Base-by-base conservation (phyloP, 1,140 invertebrate genomes). In the Eulimnadia texana region DNA sequence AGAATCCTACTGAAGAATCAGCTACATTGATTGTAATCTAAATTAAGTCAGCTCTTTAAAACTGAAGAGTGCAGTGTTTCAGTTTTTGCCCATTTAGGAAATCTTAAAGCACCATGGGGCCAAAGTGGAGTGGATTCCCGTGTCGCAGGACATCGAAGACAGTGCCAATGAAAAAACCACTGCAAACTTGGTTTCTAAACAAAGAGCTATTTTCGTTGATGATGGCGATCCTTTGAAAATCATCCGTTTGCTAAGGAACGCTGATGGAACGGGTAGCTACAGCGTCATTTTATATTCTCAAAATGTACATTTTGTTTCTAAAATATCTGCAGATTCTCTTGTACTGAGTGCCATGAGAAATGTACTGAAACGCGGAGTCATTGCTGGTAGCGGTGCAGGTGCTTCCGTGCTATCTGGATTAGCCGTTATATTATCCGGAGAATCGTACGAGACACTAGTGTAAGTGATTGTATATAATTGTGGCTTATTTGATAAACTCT, bases 391-490 rank as follows among this genome's bases (percentile, higher is more conserved):
- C 27, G 62, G 62, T 16, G 62, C 57, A 11, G 62, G 62, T 60
- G 49, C 62, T 13, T 47, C 49, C 33, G 57, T 59, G 16, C 47
- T 63, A 6, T 58, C 56, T 22, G 47, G 50, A 16, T 29, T 28
- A 19, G 42, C 62, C 20, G 47, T 63, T n/a, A 28, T 50, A 22
- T 6, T 63, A 10, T 50, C 50, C 3, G 62, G 56, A n/a, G 29
- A 63, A 33, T 59, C 56, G 28, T 63, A 63, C 27, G 62, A 63
- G n/a, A 22, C 56, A 3, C 56, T 63, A n/a, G 25, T 63, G 62
- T 63, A 63, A 28, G 29, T 20, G 11, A 47, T 24, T 22, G 29
- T 16, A 47, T 47, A 2, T 16, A 16, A 47, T 24, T 59, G 29
- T 54, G 2, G 23, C 24, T 22, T 29, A 22, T 50, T 10, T 49